Conservation (phyloP, 2,113 vertebrate species). For the Phaethornis superciliosus region DNA sequence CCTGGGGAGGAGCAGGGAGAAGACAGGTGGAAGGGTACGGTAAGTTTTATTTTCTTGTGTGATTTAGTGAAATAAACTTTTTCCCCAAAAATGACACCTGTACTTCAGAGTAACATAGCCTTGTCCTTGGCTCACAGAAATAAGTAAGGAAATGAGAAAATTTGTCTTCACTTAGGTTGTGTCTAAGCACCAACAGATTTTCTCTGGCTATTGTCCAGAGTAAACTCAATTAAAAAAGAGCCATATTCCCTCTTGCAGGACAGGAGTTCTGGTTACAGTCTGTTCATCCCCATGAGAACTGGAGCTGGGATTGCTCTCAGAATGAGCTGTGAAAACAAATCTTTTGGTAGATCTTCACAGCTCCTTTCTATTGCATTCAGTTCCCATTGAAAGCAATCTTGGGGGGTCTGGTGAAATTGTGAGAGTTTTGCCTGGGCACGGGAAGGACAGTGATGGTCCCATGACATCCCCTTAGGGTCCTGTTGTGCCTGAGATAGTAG, state of each 20-base stretch:
- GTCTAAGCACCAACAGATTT: neutral
- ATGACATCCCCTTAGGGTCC: neutral
- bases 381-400: neutral
- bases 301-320: neutral
- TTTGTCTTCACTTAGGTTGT: neutral
- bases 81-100: neutral
- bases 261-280: neutral
- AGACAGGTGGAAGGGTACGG: neutral
- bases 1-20: neutral
- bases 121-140: neutral
- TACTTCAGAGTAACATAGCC: neutral
- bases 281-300: neutral
- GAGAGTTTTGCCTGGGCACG: neutral
- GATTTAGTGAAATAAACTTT: neutral
- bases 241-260: neutral
- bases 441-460: neutral
- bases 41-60: neutral
- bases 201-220: neutral
- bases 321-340: neutral
- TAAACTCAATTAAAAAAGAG: neutral
- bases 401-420: neutral
- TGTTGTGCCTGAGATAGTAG: neutral
- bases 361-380: neutral
- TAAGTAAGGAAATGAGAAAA: neutral
- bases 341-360: neutral